Conservation (phyloP, 1,140 invertebrate species). For the Ceratoteleas bidentatus region DNA sequence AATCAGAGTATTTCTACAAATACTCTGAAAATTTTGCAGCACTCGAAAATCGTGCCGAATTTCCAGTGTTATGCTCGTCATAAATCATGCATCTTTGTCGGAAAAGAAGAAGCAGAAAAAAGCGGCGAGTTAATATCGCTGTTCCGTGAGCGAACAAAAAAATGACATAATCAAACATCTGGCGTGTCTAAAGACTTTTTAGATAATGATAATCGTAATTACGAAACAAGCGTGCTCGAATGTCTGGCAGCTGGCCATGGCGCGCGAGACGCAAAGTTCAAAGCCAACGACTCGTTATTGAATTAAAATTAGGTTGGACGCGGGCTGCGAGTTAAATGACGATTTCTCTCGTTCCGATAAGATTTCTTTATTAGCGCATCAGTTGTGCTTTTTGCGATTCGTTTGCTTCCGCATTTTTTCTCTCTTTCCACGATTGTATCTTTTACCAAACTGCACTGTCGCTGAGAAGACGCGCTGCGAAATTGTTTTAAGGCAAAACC, state of each 20-base stretch:
- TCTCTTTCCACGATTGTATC: not conserved
- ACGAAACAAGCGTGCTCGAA: slow-evolving; percentile 30
- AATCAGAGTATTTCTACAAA: too few species aligned
- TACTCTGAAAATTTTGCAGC: too few species aligned
- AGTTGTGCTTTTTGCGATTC: not conserved
- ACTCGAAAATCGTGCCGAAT: too few species aligned
- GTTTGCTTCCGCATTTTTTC: not conserved
- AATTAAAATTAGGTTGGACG: slow-evolving; percentile 49
- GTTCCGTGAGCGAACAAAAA: slow-evolving; percentile 18
- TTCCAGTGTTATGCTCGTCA: not conserved
- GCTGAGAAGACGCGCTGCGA: too few species aligned
- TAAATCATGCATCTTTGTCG: slow-evolving; percentile 12
- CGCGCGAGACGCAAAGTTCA: slow-evolving; percentile 47
- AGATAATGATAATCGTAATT: slow-evolving; percentile 54
- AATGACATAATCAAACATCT: slow-evolving; percentile 41
- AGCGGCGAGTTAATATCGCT: slow-evolving; percentile 23
- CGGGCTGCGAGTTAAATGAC: slow-evolving; percentile 26
- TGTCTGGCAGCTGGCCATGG: slow-evolving; percentile 43
- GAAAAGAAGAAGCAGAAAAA: not conserved
- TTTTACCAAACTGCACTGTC: too few species aligned
- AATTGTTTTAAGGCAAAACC: too few species aligned
- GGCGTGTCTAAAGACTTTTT: slow-evolving; percentile 32
- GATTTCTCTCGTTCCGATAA: slow-evolving; percentile 28
- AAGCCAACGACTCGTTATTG: slow-evolving; percentile 56
- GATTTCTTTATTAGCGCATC: slow-evolving; percentile 15